Evolutionary conservation across 2,113 vertebrate genomes (phyloP), one percentile per base, ranked within the genome.

Genomic region (Sprattus sprattus): DNA sequence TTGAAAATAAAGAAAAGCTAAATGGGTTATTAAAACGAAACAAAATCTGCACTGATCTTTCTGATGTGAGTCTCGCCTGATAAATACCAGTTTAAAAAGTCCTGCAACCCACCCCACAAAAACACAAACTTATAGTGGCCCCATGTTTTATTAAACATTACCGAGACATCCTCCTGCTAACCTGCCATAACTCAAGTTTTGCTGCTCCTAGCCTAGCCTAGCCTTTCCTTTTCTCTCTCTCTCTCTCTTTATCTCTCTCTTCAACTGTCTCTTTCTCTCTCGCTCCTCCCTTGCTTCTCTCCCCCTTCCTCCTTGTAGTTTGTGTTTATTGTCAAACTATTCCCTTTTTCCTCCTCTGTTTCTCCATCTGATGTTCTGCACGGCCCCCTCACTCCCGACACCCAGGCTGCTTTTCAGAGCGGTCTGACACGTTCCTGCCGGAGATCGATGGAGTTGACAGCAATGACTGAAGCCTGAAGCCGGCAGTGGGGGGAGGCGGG

Each of bases 381-480:
- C 87, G 84, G 82, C 28, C 83, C 87, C 82, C 81, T 82, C 81
- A 84, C 85, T 86, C 25, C 28, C 16, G 50, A 83, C 82, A 11
- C 84, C 83, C 86, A 81, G 85, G 84, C 84, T 81, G 81, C 84
- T 88, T 85, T 85, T 47, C n/a, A 75, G 85, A 67, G 83, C 83
- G 50, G 82, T 83, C 84, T 90, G 86, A 88, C 84, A 83, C 60
- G 81, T 86, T 83, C 67, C 52, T 86, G 49, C 50, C 32, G 54
- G 84, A 89, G 87, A 90, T 92, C 87, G 88, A 90, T 92, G 81
- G 80, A 20, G 84, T 85, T 88, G 89, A 89, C 89, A 91, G 89
- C 86, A 45, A 45, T 60, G 82, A 85, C 83, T 85, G 87, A 83
- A 86, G 85, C 71, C 71, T 78, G 71, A 18, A 78, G 71, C 25